These are phyloP conservation scores for Siderastrea radians DNA, from an alignment of 92 coral and sea anemone species.

Conservation along the genomic window DNA sequence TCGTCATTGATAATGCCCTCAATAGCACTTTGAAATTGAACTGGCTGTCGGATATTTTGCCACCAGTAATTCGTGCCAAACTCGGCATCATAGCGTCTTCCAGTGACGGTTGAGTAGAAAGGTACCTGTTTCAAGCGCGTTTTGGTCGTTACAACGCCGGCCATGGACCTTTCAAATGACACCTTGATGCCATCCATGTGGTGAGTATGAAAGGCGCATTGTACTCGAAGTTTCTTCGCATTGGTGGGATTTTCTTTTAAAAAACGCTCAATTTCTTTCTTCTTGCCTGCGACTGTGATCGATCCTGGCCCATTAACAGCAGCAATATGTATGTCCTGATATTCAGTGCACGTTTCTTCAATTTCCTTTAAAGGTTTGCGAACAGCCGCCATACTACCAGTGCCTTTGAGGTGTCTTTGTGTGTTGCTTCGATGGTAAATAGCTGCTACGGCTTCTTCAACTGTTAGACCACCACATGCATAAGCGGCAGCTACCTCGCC, in stretches of 20 bases:
- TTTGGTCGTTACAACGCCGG: background rate
- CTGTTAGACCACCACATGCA: slow-evolving; percentile 12
- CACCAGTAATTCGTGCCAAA: background rate
- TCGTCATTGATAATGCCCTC: too few species aligned
- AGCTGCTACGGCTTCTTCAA: slow-evolving; percentile 36
- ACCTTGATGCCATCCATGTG: slow-evolving; percentile 36
- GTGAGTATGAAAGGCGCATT: slow-evolving; percentile 32
- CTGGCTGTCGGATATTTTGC: too few species aligned
- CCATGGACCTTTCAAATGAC: slow-evolving; percentile 42
- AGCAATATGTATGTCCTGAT: slow-evolving; percentile 26
- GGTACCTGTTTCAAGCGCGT: too few species aligned
- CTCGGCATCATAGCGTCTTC: background rate
- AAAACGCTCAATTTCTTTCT: background rate
- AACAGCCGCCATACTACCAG: background rate
- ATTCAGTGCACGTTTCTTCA: background rate
- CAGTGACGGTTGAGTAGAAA: background rate
- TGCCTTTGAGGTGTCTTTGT: slow-evolving; percentile 19
- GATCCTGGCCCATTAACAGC: background rate
- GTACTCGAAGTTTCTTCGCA: slow-evolving; percentile 22
- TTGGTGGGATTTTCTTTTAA: background rate
- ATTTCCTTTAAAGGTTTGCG: too few species aligned
- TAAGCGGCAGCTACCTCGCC: slow-evolving; percentile 11
- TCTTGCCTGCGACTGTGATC: slow-evolving; percentile 25
- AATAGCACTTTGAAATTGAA: too few species aligned
- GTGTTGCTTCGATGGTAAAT: slow-evolving; percentile 33